Evolutionary conservation across 2,113 vertebrate genomes (phyloP).

Genomic region (Alexandromys fortis): DNA sequence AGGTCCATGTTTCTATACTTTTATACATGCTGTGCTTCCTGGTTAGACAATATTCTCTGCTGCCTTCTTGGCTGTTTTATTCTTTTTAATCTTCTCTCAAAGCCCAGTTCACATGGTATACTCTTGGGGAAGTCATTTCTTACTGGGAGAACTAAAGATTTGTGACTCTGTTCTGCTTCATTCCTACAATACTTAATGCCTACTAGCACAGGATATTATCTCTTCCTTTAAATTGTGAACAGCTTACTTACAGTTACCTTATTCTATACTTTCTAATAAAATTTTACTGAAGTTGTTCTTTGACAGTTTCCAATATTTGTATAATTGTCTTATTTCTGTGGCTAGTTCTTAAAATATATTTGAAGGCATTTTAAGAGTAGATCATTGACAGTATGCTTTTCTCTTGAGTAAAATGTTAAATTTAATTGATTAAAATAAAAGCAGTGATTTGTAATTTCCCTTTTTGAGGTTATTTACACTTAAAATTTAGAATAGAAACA

Average conservation of each 20-base stretch:
- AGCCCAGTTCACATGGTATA: background rate
- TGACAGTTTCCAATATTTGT: background rate
- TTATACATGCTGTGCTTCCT: background rate
- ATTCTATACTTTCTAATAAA: background rate
- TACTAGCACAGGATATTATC: background rate
- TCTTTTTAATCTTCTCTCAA: constrained; percentile 17
- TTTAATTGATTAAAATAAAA: constrained; percentile 7
- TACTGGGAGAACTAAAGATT: background rate
- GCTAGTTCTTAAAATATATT: background rate
- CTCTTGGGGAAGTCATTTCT: background rate
- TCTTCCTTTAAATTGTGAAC: background rate
- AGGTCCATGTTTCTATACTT: background rate
- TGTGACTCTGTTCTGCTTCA: background rate
- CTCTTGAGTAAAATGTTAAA: constrained; percentile 10
- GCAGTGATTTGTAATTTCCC: background rate
- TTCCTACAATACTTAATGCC: background rate
- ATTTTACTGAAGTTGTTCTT: background rate
- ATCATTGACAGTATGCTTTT: background rate
- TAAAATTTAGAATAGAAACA: background rate
- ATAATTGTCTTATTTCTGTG: background rate
- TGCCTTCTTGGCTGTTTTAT: constrained; percentile 6
- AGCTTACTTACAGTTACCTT: background rate
- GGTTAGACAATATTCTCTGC: background rate
- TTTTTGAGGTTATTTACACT: constrained; percentile 21
- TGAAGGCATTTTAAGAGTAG: background rate